phyloP scores from a whole-genome alignment of 2,888 invertebrate species.

The Drepanosiphum platanoidis region DNA sequence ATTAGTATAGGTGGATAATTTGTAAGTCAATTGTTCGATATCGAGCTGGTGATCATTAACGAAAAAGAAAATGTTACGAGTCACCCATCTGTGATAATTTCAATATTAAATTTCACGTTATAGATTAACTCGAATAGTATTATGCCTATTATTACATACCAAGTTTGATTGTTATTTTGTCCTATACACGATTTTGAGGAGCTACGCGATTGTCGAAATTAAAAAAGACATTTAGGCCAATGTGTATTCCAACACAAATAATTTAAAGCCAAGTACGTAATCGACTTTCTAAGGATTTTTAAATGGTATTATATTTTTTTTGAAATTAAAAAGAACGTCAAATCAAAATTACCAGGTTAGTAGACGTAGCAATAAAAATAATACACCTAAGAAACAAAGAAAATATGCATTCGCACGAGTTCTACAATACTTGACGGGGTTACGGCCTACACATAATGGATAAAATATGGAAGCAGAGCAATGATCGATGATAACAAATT shows the following conservation, averaged over 20 bases:
- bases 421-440: not conserved
- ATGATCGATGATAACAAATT: not conserved
- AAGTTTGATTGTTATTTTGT: not conserved
- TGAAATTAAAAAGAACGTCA: no score
- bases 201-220: no score
- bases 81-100: slow-evolving; percentile 2
- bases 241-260: no score
- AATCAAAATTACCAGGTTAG: no score
- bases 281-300: no score
- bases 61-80: not conserved
- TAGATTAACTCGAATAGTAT: not conserved
- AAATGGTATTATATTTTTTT: no score
- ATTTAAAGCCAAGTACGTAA: no score
- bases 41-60: not conserved
- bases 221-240: no score
- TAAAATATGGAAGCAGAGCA: not conserved
- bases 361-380: no score
- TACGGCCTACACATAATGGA: no score
- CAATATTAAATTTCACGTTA: not conserved
- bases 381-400: no score
- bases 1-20: not conserved
- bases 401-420: not conserved
- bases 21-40: slow-evolving; percentile 25
- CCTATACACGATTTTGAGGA: not conserved
- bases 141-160: not conserved